These are phyloP conservation scores for Rhodeus uyekii DNA, from an alignment of 2,797 vertebrate genomes.

Conservation along the genomic window DNA sequence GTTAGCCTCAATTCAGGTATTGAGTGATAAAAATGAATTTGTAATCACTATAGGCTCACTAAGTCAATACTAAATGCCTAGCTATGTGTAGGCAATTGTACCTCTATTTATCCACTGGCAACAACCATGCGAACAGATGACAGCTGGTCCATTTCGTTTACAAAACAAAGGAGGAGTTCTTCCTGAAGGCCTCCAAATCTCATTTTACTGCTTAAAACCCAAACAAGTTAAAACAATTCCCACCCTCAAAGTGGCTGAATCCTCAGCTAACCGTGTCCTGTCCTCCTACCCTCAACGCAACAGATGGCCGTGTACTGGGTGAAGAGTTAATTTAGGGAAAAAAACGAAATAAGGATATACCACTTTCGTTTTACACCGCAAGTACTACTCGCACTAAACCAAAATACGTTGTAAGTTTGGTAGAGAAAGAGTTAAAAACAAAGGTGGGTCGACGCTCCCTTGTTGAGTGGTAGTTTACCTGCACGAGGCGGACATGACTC, in stretches of 20 bases:
- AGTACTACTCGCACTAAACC: neutral
- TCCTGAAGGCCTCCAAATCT: constrained; percentile 47
- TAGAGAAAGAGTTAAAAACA: constrained; percentile 17
- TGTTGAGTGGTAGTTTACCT: constrained; percentile 16
- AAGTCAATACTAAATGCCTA: neutral
- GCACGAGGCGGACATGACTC: neutral
- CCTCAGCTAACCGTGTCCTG: neutral
- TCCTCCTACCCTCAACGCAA: neutral
- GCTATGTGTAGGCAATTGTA: neutral
- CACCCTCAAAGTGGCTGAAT: no score
- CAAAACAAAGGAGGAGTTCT: constrained; percentile 56
- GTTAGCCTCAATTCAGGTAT: neutral
- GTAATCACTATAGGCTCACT: neutral
- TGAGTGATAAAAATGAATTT: neutral
- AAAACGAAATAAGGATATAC: neutral
- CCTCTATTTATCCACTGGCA: neutral
- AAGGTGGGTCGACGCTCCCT: neutral
- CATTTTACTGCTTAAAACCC: constrained; percentile 34
- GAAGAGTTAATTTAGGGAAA: neutral
- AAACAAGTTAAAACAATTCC: constrained; percentile 30
- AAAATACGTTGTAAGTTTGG: neutral
- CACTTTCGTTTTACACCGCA: neutral
- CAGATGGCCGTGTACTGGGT: neutral
- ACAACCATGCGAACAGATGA: neutral
- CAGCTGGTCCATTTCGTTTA: constrained; percentile 49